These are phyloP conservation scores for Pleuronectes platessa DNA, from an alignment of 2,113 vertebrate species.

Conservation along the genomic window DNA sequence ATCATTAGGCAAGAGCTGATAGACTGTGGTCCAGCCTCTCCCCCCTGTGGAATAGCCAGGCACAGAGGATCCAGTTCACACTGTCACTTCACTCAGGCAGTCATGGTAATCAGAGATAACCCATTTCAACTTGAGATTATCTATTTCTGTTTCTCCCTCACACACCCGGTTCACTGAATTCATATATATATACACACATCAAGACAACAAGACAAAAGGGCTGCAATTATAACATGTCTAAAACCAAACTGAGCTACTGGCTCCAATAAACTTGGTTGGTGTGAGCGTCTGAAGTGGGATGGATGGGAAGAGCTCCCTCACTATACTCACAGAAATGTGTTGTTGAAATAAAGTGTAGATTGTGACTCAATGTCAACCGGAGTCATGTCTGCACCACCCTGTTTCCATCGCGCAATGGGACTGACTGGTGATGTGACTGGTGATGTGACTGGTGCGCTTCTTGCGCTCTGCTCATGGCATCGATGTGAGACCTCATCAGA, in stretches of 20 bases:
- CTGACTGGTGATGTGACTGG: slow-evolving; percentile 16
- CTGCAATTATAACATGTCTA: not conserved
- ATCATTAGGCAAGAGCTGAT: slow-evolving; percentile 48
- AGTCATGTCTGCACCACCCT: slow-evolving; percentile 53
- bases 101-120: slow-evolving; percentile 3
- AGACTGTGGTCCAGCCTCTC: slow-evolving; percentile 63
- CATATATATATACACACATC: too few relatives aligned
- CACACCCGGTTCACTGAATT: not conserved
- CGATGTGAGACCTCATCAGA: slow-evolving; percentile 4
- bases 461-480: not conserved
- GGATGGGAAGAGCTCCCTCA: slow-evolving; percentile 21
- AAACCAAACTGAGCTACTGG: not conserved
- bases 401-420: slow-evolving; percentile 63
- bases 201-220: too few relatives aligned
- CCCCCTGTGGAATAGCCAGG: slow-evolving; percentile 71
- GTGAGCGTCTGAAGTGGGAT: not conserved
- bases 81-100: not conserved
- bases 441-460: not conserved
- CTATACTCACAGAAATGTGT: slow-evolving; percentile 36
- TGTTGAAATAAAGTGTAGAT: slow-evolving; percentile 36
- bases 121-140: not conserved
- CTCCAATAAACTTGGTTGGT: not conserved
- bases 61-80: slow-evolving; percentile 26
- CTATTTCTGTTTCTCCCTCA: not conserved
- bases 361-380: slow-evolving; percentile 60